Percentiles rank a stretch among this genome's conserved stretches.
These are phyloP conservation scores for Antigone vipio DNA, from an alignment of 2,113 vertebrate species.

Conservation along the genomic window DNA sequence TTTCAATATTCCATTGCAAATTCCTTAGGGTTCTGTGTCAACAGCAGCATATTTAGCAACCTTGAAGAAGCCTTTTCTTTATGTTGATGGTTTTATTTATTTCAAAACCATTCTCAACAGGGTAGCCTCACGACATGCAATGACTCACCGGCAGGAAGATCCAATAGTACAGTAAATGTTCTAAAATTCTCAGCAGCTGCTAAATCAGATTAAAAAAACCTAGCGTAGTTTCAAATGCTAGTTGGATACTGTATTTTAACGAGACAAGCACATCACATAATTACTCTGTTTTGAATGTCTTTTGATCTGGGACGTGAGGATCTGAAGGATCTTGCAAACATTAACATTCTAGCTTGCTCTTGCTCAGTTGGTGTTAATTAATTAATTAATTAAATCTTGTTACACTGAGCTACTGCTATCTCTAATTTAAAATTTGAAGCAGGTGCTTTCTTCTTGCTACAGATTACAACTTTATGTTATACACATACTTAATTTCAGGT, in stretches of 20 bases:
- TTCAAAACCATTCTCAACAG: neutral
- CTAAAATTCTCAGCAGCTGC: neutral
- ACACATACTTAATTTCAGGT: neutral
- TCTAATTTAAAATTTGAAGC: neutral
- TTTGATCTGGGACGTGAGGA: neutral
- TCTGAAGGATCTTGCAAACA: neutral
- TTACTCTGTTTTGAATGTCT: neutral
- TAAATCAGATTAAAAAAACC: neutral
- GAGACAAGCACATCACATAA: neutral
- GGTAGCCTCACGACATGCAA: neutral
- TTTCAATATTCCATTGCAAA: constrained; percentile 17
- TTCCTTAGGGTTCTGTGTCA: constrained; percentile 50
- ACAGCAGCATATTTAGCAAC: constrained; percentile 32
- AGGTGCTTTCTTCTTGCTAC: neutral
- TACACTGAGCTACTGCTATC: neutral
- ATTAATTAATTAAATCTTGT: neutral
- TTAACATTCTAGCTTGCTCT: neutral
- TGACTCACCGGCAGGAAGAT: neutral
- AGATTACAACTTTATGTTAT: neutral
- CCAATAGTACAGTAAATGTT: neutral
- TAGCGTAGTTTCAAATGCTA: neutral
- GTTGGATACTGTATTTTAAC: neutral
- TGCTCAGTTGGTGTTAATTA: neutral
- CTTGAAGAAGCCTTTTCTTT: constrained; percentile 26
- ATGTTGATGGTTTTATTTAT: constrained; percentile 24